Conservation (phyloP, 2,888 invertebrate genomes). For the Teleiodes luculella region DNA sequence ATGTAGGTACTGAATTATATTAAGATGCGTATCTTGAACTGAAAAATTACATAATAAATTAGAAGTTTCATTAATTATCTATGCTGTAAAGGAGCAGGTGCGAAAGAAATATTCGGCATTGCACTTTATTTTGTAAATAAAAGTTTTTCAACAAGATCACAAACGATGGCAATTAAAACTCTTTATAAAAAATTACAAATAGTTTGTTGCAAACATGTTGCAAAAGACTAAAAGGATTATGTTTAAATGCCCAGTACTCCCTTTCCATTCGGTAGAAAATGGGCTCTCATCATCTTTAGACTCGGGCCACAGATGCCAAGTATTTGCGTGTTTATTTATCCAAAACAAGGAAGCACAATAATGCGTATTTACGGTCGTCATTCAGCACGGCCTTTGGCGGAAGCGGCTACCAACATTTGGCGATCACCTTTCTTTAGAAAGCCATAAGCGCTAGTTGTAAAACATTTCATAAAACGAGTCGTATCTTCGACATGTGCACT, state of each 20-base stretch:
- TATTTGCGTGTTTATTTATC: slow-evolving; percentile 15
- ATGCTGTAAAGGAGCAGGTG: background rate
- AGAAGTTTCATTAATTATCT: background rate
- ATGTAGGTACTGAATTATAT: no score
- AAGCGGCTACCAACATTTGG: slow-evolving; percentile 52
- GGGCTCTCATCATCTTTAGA: background rate
- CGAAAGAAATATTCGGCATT: no score
- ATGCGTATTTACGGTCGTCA: slow-evolving; percentile 23
- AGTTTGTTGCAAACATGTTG: no score
- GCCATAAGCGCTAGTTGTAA: slow-evolving; percentile 61
- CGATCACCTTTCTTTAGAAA: slow-evolving; percentile 71
- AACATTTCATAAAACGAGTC: slow-evolving; percentile 66
- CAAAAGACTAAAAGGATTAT: no score
- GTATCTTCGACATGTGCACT: slow-evolving; percentile 58
- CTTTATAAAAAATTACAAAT: no score
- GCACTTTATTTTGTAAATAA: background rate
- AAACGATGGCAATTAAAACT: no score
- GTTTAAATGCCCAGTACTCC: no score
- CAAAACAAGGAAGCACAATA: slow-evolving; percentile 25
- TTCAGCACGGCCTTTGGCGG: slow-evolving; percentile 39
- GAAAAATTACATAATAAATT: no score
- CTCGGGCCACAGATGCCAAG: background rate
- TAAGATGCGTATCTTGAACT: no score
- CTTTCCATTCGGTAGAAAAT: no score
- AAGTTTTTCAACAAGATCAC: no score